Evolutionary conservation across 2,797 vertebrate species (phyloP).

Genomic region (Myripristis jacobus): DNA sequence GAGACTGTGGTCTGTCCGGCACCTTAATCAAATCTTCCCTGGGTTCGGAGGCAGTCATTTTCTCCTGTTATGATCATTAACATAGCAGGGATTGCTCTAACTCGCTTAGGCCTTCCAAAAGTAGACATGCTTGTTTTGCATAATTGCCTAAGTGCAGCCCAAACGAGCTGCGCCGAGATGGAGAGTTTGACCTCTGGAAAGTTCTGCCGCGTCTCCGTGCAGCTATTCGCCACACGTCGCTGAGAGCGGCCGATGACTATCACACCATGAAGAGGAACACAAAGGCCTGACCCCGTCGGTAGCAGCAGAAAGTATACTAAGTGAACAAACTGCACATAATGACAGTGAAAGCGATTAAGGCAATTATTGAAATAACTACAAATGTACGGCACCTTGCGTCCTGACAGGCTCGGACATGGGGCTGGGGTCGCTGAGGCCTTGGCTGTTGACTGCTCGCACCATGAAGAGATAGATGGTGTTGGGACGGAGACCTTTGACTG

Average conservation of each 20-base stretch:
- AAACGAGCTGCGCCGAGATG: constrained; percentile 72
- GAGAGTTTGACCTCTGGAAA: constrained; percentile 67
- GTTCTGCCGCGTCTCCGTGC: constrained; percentile 44
- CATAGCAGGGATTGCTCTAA: constrained; percentile 76
- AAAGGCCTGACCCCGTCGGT: constrained; percentile 22
- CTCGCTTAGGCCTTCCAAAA: constrained; percentile 73
- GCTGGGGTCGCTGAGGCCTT: constrained; percentile 97
- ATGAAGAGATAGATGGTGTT: constrained; percentile 99
- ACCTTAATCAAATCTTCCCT: constrained; percentile 77
- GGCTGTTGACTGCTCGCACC: constrained; percentile 94
- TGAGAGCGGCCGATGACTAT: constrained; percentile 45
- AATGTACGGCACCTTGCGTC: constrained; percentile 90
- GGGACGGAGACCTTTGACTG: constrained; percentile 92
- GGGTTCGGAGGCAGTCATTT: constrained; percentile 70
- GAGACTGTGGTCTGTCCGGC: constrained; percentile 65
- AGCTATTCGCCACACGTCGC: constrained; percentile 44
- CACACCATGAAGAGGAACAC: constrained; percentile 26
- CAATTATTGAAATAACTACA: background rate
- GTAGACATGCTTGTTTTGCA: constrained; percentile 77
- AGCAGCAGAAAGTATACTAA: constrained; percentile 27
- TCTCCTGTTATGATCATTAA: constrained; percentile 80
- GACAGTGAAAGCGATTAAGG: constrained; percentile 1
- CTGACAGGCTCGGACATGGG: constrained; percentile 97
- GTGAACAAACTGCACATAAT: background rate
- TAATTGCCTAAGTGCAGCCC: constrained; percentile 73